A percentile compares a stretch with the other conserved stretches of the same genome.
Conservation (phyloP, 2,888 invertebrate species). For the Drosophila maculinotata region DNA sequence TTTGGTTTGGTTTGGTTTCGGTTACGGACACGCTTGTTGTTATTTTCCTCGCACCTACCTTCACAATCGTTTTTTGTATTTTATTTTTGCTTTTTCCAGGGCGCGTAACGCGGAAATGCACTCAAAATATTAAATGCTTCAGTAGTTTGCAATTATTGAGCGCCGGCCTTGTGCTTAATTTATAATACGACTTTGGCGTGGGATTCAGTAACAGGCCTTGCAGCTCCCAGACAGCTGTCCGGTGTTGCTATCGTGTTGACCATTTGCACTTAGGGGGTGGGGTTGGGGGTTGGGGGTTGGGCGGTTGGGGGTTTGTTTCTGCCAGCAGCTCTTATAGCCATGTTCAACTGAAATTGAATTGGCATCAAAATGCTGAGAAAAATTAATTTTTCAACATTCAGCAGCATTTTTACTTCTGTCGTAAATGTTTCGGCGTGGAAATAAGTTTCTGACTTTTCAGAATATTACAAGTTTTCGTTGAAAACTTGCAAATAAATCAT, state of each 20-base stretch:
- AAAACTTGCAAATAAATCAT: too few relatives aligned
- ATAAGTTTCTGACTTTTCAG: neutral
- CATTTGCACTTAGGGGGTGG: neutral
- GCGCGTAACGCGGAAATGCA: constrained; percentile 76
- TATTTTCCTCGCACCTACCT: constrained; percentile 21
- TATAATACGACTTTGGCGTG: constrained; percentile 56
- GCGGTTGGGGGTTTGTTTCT: neutral
- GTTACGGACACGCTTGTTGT: neutral
- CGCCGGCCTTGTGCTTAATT: constrained; percentile 69
- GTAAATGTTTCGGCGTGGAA: too few relatives aligned
- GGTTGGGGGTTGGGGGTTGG: too few relatives aligned
- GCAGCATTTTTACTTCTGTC: too few relatives aligned
- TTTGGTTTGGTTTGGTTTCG: constrained; percentile 33
- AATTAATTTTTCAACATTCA: neutral
- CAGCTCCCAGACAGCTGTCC: constrained; percentile 38
- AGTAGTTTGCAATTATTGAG: constrained; percentile 76
- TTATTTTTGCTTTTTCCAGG: neutral
- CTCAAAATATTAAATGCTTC: constrained; percentile 83
- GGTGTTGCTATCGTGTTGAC: constrained; percentile 8
- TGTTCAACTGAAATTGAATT: neutral
- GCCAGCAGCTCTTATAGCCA: neutral
- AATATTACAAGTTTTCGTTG: too few relatives aligned
- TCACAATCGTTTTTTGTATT: constrained; percentile 1
- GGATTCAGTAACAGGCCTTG: constrained; percentile 8
- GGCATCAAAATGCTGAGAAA: neutral